Base-by-base conservation (phyloP, 2,113 vertebrate genomes). In the Micronisus gabar region DNA sequence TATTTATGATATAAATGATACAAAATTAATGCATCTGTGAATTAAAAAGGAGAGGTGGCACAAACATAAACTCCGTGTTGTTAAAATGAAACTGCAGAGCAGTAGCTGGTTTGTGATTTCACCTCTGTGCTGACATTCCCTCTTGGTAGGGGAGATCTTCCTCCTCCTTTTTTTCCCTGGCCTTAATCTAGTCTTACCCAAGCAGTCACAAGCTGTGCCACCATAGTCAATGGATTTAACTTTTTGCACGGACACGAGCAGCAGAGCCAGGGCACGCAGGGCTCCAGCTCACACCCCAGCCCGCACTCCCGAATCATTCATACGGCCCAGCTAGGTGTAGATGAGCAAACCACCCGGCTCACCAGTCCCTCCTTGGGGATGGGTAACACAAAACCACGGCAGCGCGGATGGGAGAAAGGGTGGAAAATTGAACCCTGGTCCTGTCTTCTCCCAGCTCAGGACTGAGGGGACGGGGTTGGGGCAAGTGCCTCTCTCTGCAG, bases 261-360 rank as follows among this genome's bases (percentile, higher is more conserved):
- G 71, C 41, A 79, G 40, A 66, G 27, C 26, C 58, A 62, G 58
- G 5, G 7, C 16, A 3, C 6, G 8, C 72, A 61, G 50, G 18
- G 41, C 71, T 94, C 34, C 75, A 79, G 62, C 73, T 71, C 50
- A 41, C 40, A 3, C 43, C 25, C 12, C 79, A 47, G 41, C 55
- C 62, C 0, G 0, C 32, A 1, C 13, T 53, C n/a, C 32, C 5
- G 2, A 15, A 4, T n/a, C 40, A n/a, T 66, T 45, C 40, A 2
- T 25, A 12, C 3, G 6, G 38, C 74, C 45, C 40, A 47, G 27
- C 11, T 8, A 17, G 23, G 4, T 3, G 6, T 13, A 14, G 41
- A 13, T 29, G 45, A 41, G 36, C 66, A 78, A 73, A 38, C 29
- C 61, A 47, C 3, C 1, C 4, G 11, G 34, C 40, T 86, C 55